Base-by-base conservation (phyloP, 2,888 invertebrate genomes). In the Drosophila vallismaia region DNA sequence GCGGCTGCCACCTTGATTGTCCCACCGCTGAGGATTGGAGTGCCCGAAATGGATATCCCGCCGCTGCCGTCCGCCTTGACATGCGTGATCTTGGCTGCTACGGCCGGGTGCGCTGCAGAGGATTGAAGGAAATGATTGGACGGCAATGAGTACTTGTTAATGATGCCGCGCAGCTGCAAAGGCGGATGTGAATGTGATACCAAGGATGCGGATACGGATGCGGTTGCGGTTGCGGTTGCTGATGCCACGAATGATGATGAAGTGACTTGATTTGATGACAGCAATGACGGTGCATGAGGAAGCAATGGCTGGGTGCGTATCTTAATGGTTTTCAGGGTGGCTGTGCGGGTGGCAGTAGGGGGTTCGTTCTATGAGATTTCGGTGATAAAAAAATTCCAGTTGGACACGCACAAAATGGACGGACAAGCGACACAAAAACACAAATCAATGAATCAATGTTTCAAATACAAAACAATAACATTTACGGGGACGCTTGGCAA, bases 11-110 rank as follows among this genome's bases (percentile, higher is more conserved):
- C 87, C 62, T 90, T 91, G 4, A 90, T 89, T 24, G 89, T 83
- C 36, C 80, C 79, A 2, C 85, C 86, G 28, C 83, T 83, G 12
- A 87, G 63, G 7, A 85, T 77, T 10, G 70, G 72, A 36, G 75
- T 76, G 28, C 85, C 79, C 4, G 76, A 74, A 46, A 76, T 75
- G 31, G 79, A 77, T 56, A 77, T 83, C 3, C 80, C 64, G 5
- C 60, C 70, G 54, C 50, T 76, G 28, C 76, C 75, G n/a, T 92
- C 90, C 45, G 93, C 89, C 76, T 93, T 92, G 14, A 93, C 92
- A 70, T 92, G 91, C 4, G 92, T 91, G 60, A 93, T 91, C 90
- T 93, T 92, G 67, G 90, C 93, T 73, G 92, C 90, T 77, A 93
- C 93, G 86, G 93, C 88, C 64, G 78, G 75, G 66, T 79, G 73